Base-by-base conservation (phyloP, 2,888 invertebrate species). In the Cordilura impudica region DNA sequence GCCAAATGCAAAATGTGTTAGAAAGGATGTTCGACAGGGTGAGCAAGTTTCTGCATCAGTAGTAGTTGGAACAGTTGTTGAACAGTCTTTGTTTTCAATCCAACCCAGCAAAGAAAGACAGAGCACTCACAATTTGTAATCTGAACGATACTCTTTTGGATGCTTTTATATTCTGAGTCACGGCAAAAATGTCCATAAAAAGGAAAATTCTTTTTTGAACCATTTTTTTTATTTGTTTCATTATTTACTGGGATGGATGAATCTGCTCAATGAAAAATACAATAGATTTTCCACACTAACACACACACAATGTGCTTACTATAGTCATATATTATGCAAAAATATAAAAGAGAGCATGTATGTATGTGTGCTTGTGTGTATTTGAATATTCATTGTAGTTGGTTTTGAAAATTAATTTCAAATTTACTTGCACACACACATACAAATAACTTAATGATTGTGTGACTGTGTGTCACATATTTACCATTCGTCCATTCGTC, bases 341-440 rank as follows among this genome's bases (percentile, higher is more conserved):
- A 29, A 8, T 14, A 45, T 16, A 51, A 49, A 66, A 39, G 8
- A 43, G n/a, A 47, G 35, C 45, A 16, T 45, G 16, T 47, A 8
- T 47, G 12, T 6, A 23, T 45, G 14, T 67, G 23, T 23, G 3
- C 31, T 4, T 45, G 18, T 56, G 23, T 65, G 23, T n/a, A n/a
- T 51, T 77, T 77, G 60, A 65, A 73, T 69, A 69, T 73, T 73
- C 73, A 45, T 51, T 58, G 18, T 53, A 65, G 63, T 69, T 73
- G 58, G 19, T 29, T 43, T 45, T 6, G 4, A 54, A 69, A 73
- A 65, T 70, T 49, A 56, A 67, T 66, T 54, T 54, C 49, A 54
- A 60, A 58, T 45, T 14, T 18, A 63, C 16, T 10, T 58, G 16
- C 23, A 5, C 53, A 47, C 26, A 49, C 12, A 61, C 43, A 56